Evolutionary conservation across 2,888 invertebrate species (phyloP), one percentile per base, ranked within the genome.

Genomic region (Meiosimyza platycephala): DNA sequence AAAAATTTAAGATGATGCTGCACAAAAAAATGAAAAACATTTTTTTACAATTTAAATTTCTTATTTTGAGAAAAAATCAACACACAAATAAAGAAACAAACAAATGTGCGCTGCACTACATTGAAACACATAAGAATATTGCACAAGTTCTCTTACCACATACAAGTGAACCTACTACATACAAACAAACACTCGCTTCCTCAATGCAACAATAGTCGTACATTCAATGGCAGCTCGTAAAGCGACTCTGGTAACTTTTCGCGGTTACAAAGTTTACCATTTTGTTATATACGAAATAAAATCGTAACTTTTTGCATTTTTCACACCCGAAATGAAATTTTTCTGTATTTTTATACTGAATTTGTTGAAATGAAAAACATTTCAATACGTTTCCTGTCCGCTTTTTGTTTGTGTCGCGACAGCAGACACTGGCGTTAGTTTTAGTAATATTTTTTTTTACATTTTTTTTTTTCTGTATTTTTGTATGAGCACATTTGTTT

Each of bases 361-460:
- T 66, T 54, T 22, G 18, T 66, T 66, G 33, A 40, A 52, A 54
- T 18, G 68, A 55, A 68, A 68, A 68, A 59, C 59, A 59, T 73
- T 76, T 68, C 75, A 74, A 75, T 76, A 73, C 72, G 76, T 65
- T 76, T 76, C 74, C 75, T 75, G 74, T 75, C 66, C 73, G 65
- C 72, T 71, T 74, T 71, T 74, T 71, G 68, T 71, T 74, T 71
- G 68, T 73, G 70, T 65, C 73, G 74, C 73, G 67, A 74, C 66
- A 65, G 68, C 40, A 67, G 55, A 50, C 64, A 16, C 6, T 9
- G 1, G 40, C 40, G 40, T 40, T 40, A 9, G 40, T 40, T 40
- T 1, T 40, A 40, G 40, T 40, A 6, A 40, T 9, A 40, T 0
- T 54, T 28, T 33, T 51, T 6, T 28, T n/a, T n/a, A n/a, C n/a